Conservation (phyloP, 2,797 vertebrate species). For the Prunella strophiata region DNA sequence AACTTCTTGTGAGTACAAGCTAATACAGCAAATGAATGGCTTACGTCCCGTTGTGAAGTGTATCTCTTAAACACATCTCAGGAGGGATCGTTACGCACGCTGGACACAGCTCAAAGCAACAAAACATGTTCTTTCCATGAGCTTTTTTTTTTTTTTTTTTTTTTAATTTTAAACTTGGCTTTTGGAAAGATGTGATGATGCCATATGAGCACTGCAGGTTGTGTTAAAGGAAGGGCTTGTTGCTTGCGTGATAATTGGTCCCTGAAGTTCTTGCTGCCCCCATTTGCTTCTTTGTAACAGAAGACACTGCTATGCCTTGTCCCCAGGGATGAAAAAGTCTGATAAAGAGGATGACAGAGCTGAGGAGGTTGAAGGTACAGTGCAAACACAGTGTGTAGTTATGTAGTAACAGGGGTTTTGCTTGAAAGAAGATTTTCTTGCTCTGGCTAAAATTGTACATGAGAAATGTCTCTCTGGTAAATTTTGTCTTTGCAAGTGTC, state of each 20-base stretch:
- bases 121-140: neutral
- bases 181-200: neutral
- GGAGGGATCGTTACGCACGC: neutral
- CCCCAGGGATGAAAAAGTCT: neutral
- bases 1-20: neutral
- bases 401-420: neutral
- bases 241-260: neutral
- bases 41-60: accelerated
- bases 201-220: neutral
- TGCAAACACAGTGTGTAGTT: neutral
- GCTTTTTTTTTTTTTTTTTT: neutral
- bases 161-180: neutral
- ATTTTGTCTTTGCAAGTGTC: neutral
- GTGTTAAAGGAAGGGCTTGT: neutral
- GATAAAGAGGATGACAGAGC: neutral
- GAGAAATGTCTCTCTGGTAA: neutral
- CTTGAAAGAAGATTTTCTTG: neutral
- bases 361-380: neutral
- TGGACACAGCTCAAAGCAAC: conserved; percentile 15
- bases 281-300: neutral
- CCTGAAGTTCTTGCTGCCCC: neutral
- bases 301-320: neutral
- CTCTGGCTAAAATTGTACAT: neutral
- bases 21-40: neutral
- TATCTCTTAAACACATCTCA: neutral